Evolutionary conservation across 1,140 invertebrate genomes (phyloP).

Genomic region (Lucilia cuprina): DNA sequence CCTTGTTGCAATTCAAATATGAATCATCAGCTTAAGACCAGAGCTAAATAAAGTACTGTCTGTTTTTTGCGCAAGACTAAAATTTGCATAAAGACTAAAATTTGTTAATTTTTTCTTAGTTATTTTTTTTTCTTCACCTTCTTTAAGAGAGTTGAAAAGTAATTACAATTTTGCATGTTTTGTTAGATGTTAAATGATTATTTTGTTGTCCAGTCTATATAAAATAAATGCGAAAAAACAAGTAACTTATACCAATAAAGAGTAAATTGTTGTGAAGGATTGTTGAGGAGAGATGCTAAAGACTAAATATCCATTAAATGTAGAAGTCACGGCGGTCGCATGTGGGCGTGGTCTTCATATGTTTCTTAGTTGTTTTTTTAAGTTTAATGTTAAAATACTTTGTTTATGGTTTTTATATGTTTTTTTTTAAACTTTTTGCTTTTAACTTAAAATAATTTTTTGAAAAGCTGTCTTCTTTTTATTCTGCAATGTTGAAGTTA

Average conservation of each 20-base stretch:
- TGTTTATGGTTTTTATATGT: neutral
- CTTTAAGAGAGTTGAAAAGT: neutral
- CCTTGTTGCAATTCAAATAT: no score
- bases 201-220: no score
- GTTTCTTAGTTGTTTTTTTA: neutral
- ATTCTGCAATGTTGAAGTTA: neutral
- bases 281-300: neutral
- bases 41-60: no score
- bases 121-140: neutral
- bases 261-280: no score
- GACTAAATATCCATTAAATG: neutral
- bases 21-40: no score
- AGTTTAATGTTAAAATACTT: no score
- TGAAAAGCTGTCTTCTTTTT: neutral
- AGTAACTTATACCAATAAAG: no score
- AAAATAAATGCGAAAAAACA: no score
- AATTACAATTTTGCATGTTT: constrained; percentile 17
- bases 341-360: constrained; percentile 16
- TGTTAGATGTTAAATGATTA: constrained; percentile 6
- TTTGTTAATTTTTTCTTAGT: no score
- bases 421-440: no score
- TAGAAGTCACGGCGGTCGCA: constrained; percentile 3
- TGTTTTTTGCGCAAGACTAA: no score
- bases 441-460: neutral
- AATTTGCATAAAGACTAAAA: no score